These are phyloP conservation scores for Serrognathus titanus DNA, from an alignment of 2,888 invertebrate species.

Conservation along the genomic window DNA sequence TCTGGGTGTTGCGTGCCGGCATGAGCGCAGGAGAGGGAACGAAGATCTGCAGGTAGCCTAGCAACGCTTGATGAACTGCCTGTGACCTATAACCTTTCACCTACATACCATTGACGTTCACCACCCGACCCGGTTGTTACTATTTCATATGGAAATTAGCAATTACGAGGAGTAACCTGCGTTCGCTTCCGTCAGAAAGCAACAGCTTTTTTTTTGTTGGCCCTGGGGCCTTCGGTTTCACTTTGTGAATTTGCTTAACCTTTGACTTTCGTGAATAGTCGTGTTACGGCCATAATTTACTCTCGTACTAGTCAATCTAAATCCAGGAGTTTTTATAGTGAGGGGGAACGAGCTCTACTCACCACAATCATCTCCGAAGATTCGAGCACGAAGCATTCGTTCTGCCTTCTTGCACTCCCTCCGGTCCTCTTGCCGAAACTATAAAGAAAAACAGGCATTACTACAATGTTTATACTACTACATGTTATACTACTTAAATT, in stretches of 20 bases:
- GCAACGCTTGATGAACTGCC: constrained; percentile 34
- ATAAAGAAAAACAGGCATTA: constrained; percentile 44
- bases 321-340: no score
- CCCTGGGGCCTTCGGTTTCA: no score
- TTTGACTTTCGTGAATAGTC: no score
- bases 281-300: no score
- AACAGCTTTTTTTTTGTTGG: no score
- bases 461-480: no score
- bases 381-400: constrained; percentile 82
- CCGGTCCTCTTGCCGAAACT: constrained; percentile 81
- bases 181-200: no score
- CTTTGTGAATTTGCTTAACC: no score
- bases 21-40: neutral
- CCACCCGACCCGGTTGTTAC: constrained; percentile 9
- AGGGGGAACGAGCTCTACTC: constrained; percentile 47
- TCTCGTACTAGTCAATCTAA: no score
- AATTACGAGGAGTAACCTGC: constrained; percentile 7
- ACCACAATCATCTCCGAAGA: constrained; percentile 87
- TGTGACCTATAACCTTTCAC: constrained; percentile 39
- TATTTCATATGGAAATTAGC: constrained; percentile 21
- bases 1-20: neutral
- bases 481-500: no score
- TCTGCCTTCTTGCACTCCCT: constrained; percentile 71
- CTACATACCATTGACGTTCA: constrained; percentile 18
- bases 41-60: constrained; percentile 28